These are phyloP conservation scores for Oryzias dopingdopingensis DNA, from an alignment of 2,797 vertebrate genomes.

Conservation along the genomic window DNA sequence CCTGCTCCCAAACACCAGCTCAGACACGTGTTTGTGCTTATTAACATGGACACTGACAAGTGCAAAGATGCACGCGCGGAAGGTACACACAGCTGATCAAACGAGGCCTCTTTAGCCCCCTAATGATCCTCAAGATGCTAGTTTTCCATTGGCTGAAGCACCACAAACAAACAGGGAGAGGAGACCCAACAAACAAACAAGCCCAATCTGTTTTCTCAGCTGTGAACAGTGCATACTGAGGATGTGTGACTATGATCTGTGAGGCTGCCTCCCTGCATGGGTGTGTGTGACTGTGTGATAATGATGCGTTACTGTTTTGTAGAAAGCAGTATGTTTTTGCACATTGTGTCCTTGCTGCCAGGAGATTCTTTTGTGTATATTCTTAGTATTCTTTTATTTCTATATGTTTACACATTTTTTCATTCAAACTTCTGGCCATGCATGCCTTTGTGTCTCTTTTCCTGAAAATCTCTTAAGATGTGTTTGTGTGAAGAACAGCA, in stretches of 20 bases:
- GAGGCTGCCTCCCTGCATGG: slow-evolving; percentile 26
- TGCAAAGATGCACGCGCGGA: slow-evolving; percentile 1
- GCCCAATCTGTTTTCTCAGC: slow-evolving; percentile 73
- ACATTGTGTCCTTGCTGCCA: slow-evolving; percentile 6
- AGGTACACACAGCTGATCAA: slow-evolving; percentile 36
- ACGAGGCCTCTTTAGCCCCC: slow-evolving; percentile 58
- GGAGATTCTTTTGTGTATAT: not conserved
- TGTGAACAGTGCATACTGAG: slow-evolving; percentile 50
- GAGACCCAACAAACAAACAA: slow-evolving; percentile 67
- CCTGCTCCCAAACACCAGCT: slow-evolving; percentile 27
- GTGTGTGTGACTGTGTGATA: slow-evolving; percentile 27
- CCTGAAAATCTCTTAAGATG: slow-evolving; percentile 14
- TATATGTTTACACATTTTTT: slow-evolving; percentile 4
- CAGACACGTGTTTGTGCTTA: slow-evolving; percentile 46
- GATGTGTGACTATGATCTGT: slow-evolving; percentile 38
- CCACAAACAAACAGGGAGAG: slow-evolving; percentile 69
- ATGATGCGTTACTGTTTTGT: slow-evolving; percentile 22
- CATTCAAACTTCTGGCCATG: slow-evolving; percentile 3
- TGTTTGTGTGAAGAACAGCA: slow-evolving; percentile 29
- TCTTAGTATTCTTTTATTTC: slow-evolving; percentile 1
- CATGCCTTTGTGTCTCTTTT: not conserved
- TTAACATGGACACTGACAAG: slow-evolving; percentile 29
- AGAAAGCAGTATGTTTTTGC: slow-evolving; percentile 4
- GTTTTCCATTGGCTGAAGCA: slow-evolving; percentile 66
- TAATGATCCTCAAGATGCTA: slow-evolving; percentile 68